Evolutionary conservation across 2,888 invertebrate species (phyloP), one percentile per base, ranked within the genome.

Genomic region (Dinocampus coccinellae): DNA sequence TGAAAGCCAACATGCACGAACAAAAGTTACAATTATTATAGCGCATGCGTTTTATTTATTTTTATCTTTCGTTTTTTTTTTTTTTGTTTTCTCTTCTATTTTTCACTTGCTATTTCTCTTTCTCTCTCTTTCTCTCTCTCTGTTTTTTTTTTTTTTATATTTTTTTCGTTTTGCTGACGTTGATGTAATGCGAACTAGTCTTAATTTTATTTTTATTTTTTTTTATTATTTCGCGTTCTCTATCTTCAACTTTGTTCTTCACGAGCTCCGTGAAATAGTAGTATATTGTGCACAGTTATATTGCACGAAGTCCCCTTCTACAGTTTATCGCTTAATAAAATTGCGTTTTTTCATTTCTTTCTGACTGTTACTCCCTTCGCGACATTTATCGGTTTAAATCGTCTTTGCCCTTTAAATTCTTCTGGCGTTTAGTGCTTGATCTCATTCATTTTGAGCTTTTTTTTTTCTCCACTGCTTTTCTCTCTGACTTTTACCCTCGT

Each of bases 251-350:
- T 65, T 60, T 67, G 57, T 67, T 71, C 61, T 67, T 71, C 65
- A 71, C 58, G 53, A 70, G 52, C 65, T 65, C 52, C 16, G 63
- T 63, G 60, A 70, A 52, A 60, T 52, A 65, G 42, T 62, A n/a
- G n/a, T n/a, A n/a, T n/a, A 55, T 71, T 62, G 57, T 65, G 66
- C 71, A 52, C 61, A n/a, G 71, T 71, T 71, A 71, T 67, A 67
- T 66, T 66, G 55, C 36, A 36, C 53, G 53, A 61, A 34, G 55
- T 34, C 66, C 60, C 42, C 47, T 47, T 64, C 24, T 42, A 61
- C 47, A 60, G 68, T 63, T 69, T 66, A 69, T 73, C 71, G 64
- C 71, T 71, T 75, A 69, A 73, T 73, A 75, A 75, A 66, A 71
- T 71, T 71, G 66, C 42, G 66, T 62, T 67, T 67, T 71, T 71